These are phyloP conservation scores for Nothobranchius furzeri DNA, from an alignment of 2,113 vertebrate genomes.

Conservation along the genomic window DNA sequence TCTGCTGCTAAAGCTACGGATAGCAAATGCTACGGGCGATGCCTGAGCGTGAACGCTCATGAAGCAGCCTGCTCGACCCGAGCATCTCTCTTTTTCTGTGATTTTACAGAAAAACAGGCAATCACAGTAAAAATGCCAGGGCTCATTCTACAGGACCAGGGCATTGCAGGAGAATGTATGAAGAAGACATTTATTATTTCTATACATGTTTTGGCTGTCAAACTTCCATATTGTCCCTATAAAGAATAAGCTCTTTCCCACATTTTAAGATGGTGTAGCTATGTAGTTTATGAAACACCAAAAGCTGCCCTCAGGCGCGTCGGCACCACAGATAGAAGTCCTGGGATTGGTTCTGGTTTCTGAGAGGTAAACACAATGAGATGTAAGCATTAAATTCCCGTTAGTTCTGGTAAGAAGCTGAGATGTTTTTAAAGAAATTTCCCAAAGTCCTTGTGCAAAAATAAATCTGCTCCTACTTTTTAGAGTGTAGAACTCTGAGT, in stretches of 20 bases:
- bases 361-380: neutral
- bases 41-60: too few relatives aligned
- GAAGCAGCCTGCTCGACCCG: too few relatives aligned
- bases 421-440: neutral
- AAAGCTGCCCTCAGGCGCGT: neutral
- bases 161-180: too few relatives aligned
- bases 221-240: too few relatives aligned
- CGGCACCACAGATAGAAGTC: neutral
- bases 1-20: too few relatives aligned
- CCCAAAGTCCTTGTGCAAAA: constrained; percentile 3
- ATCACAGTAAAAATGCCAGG: too few relatives aligned
- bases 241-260: neutral
- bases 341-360: neutral
- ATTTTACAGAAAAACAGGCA: too few relatives aligned
- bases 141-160: too few relatives aligned
- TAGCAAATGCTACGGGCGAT: too few relatives aligned
- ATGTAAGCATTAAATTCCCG: neutral
- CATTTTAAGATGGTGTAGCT: neutral
- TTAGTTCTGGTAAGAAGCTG: neutral
- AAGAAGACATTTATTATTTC: too few relatives aligned
- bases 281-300: neutral
- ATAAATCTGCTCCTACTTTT: neutral
- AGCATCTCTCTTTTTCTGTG: too few relatives aligned
- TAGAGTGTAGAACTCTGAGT: neutral
- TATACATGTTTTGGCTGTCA: too few relatives aligned